Evolutionary conservation across 2,797 vertebrate genomes (phyloP), one percentile per base, ranked within the genome.

Genomic region (Epinephelus coioides): DNA sequence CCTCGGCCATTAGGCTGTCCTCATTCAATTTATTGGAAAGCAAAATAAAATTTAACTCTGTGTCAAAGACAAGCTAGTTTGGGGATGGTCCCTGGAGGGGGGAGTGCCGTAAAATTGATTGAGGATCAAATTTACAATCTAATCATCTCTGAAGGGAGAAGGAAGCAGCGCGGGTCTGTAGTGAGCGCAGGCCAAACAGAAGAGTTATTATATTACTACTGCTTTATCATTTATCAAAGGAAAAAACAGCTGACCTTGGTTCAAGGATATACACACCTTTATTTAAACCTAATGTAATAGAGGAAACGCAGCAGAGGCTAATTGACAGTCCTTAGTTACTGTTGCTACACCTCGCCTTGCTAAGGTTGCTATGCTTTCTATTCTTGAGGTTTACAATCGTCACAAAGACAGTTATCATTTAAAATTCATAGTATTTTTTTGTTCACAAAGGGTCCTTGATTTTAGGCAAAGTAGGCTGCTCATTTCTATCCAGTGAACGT

Each of bases 81-180:
- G 64, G 44, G 67, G 78, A 86, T 1, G 4, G 73, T 88, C 73
- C 86, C 74, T 54, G 23, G 51, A 55, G 47, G 70, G 62, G 21
- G 46, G 62, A 34, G 50, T 4, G 70, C 73, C 27, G 73, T 92
- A 84, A 91, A 87, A 86, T 54, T 88, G 87, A 94, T 82, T 80
- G 84, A 91, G 50, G 65, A 84, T 82, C 66, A 83, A 76, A 92
- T 92, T 94, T 87, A 87, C 70, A 84, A 79, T 86, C 86, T 75
- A 79, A 85, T 92, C 79, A 84, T 79, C 76, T 73, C 34, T 18
- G 63, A 67, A 76, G 51, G 1, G 55, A 60, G 50, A 61, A 55
- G 69, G 65, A 30, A 63, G 66, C 49, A 60, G 70, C 57, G 49
- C 25, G 14, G 61, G 34, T 60, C 63, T 82, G 49, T 50, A 62